A percentile compares a stretch with the other conserved stretches of the same genome.
Evolutionary conservation across 2,797 vertebrate species (phyloP).

Genomic region (Sebastes trivittatus): DNA sequence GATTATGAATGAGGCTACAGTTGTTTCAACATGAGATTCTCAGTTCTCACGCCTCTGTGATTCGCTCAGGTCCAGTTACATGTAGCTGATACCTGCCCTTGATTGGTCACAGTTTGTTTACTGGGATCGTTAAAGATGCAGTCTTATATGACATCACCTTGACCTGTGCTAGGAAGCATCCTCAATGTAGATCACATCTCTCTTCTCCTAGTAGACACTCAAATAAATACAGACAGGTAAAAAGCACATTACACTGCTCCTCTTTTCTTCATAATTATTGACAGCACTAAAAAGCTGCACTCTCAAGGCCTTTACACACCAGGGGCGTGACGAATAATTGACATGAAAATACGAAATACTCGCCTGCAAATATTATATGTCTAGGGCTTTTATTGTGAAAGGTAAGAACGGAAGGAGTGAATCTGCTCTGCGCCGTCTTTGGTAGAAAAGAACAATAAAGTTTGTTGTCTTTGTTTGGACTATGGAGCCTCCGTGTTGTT

Average conservation of each 20-base stretch:
- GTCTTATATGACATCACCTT: conserved; percentile 46
- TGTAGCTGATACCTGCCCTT: conserved; percentile 55
- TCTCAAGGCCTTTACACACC: no score
- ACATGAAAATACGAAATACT: no score
- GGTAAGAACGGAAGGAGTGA: no score
- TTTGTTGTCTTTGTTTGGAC: no score
- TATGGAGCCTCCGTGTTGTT: no score
- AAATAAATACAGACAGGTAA: background rate
- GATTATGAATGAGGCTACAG: conserved; percentile 59
- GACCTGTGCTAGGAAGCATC: background rate
- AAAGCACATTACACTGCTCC: background rate
- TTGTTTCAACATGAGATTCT: conserved; percentile 51
- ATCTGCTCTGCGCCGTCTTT: no score
- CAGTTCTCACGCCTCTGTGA: conserved; percentile 63
- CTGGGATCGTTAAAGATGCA: conserved; percentile 63
- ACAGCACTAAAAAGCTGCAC: no score
- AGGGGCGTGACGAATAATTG: no score
- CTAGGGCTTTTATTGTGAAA: no score
- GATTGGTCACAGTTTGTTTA: conserved; percentile 68
- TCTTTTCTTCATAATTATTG: background rate
- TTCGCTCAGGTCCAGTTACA: conserved; percentile 59
- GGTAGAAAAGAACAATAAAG: no score
- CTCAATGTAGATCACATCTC: background rate
- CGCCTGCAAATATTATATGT: no score
- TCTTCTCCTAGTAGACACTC: background rate